These are phyloP conservation scores for Macaria liturata DNA, from an alignment of 2,888 invertebrate species.

Conservation along the genomic window DNA sequence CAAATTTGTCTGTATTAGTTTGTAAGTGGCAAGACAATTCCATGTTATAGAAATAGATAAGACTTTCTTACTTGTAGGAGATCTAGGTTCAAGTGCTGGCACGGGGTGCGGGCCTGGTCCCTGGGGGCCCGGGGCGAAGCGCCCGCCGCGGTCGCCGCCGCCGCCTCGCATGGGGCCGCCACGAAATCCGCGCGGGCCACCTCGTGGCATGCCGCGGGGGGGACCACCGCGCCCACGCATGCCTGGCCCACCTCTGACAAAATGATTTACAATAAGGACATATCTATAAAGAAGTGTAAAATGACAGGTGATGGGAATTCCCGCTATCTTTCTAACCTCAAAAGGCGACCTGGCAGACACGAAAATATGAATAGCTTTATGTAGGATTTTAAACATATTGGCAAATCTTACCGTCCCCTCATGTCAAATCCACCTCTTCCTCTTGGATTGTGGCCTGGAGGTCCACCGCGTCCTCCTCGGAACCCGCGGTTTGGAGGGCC, in stretches of 20 bases:
- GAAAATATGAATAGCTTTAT: neutral
- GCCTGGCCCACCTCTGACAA: constrained; percentile 60
- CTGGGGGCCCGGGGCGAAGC: constrained; percentile 73
- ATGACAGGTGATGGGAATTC: neutral
- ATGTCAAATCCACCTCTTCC: constrained; percentile 76
- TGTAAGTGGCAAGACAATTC: no score
- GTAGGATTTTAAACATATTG: constrained; percentile 1
- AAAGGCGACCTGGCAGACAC: constrained; percentile 1
- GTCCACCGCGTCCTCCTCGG: constrained; percentile 74
- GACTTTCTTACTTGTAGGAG: constrained; percentile 59
- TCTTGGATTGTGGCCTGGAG: constrained; percentile 54
- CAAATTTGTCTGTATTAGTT: no score
- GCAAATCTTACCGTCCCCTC: constrained; percentile 67
- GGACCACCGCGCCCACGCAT: constrained; percentile 74
- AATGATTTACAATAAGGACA: constrained; percentile 11
- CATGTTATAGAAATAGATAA: no score
- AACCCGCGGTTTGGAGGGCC: constrained; percentile 68
- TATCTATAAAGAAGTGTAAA: neutral
- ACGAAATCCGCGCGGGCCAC: constrained; percentile 71
- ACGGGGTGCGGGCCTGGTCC: constrained; percentile 79
- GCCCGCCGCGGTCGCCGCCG: constrained; percentile 71
- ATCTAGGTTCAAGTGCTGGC: constrained; percentile 74
- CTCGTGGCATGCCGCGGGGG: constrained; percentile 60
- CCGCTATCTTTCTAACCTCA: constrained; percentile 9
- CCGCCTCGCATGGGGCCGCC: constrained; percentile 74